phyloP scores from a whole-genome alignment of 2,888 invertebrate species.

The Alviniconcha strummeri region DNA sequence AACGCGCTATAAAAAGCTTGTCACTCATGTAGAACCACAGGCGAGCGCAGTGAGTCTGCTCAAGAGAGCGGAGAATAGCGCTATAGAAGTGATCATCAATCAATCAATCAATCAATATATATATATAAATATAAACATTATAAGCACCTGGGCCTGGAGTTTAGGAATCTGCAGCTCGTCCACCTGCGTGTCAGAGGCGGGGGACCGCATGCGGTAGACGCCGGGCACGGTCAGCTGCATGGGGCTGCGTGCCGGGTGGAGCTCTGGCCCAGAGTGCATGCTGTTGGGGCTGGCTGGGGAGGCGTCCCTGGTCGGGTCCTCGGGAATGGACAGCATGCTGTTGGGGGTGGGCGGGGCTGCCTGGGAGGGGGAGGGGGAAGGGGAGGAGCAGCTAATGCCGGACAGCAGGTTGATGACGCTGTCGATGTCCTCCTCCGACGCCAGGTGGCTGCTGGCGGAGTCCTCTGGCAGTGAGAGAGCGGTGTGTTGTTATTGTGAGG shows the following conservation, averaged over 20 bases:
- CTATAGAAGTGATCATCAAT: too few relatives aligned
- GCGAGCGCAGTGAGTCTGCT: too few relatives aligned
- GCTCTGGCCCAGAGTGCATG: slow-evolving; percentile 35
- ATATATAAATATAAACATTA: too few relatives aligned
- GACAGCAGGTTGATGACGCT: slow-evolving; percentile 69
- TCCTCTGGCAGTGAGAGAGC: slow-evolving; percentile 1
- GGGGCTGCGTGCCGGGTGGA: slow-evolving; percentile 30
- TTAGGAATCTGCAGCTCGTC: slow-evolving; percentile 41
- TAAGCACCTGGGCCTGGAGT: slow-evolving; percentile 29
- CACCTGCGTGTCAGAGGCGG: slow-evolving; percentile 43
- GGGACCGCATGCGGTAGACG: slow-evolving; percentile 46
- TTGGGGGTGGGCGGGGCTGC: slow-evolving; percentile 38
- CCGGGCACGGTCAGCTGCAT: slow-evolving; percentile 46
- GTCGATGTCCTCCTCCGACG: slow-evolving; percentile 68
- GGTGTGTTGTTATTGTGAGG: too few relatives aligned
- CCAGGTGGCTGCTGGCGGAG: slow-evolving; percentile 40
- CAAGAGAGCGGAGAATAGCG: too few relatives aligned
- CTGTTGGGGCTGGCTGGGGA: slow-evolving; percentile 39
- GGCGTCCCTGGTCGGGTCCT: slow-evolving; percentile 30
- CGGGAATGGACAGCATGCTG: slow-evolving; percentile 36
- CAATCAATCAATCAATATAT: too few relatives aligned
- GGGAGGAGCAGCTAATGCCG: slow-evolving; percentile 37
- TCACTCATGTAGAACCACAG: too few relatives aligned
- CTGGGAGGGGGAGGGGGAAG: slow-evolving; percentile 5
- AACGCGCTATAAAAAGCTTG: too few relatives aligned